Conservation (phyloP, 2,888 invertebrate species). For the Agrilus biguttatus region DNA sequence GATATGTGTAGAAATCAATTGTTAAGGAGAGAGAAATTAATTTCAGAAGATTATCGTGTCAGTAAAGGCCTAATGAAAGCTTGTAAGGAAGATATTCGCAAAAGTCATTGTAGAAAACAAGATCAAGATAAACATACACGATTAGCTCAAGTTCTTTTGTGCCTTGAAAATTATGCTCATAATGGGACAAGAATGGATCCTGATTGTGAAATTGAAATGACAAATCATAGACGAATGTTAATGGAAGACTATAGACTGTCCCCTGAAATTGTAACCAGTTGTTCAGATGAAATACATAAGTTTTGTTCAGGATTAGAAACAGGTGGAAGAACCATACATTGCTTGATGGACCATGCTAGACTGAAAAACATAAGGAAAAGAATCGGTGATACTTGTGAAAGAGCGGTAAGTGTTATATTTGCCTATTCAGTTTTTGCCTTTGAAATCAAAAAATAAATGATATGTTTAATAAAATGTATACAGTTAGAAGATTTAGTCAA, state of each 20-base stretch:
- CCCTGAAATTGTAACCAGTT: conserved; percentile 81
- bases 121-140: conserved; percentile 71
- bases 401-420: conserved; percentile 40
- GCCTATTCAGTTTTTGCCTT: background rate
- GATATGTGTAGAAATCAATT: conserved; percentile 70
- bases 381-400: conserved; percentile 55
- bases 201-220: conserved; percentile 79
- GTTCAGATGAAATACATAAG: conserved; percentile 68
- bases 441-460: conserved; percentile 9
- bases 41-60: conserved; percentile 80
- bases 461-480: too few species aligned
- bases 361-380: conserved; percentile 46
- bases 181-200: conserved; percentile 57
- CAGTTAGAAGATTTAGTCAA: conserved; percentile 68
- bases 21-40: conserved; percentile 69
- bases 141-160: conserved; percentile 80
- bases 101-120: conserved; percentile 70
- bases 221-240: conserved; percentile 77
- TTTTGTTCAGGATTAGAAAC: conserved; percentile 62
- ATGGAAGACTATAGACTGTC: conserved; percentile 89
- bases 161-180: conserved; percentile 66
- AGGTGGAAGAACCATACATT: conserved; percentile 87
- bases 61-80: conserved; percentile 78
- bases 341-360: conserved; percentile 81
- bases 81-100: conserved; percentile 80